Conservation (phyloP, 2,113 vertebrate genomes). For the Oreochromis spilurus region DNA sequence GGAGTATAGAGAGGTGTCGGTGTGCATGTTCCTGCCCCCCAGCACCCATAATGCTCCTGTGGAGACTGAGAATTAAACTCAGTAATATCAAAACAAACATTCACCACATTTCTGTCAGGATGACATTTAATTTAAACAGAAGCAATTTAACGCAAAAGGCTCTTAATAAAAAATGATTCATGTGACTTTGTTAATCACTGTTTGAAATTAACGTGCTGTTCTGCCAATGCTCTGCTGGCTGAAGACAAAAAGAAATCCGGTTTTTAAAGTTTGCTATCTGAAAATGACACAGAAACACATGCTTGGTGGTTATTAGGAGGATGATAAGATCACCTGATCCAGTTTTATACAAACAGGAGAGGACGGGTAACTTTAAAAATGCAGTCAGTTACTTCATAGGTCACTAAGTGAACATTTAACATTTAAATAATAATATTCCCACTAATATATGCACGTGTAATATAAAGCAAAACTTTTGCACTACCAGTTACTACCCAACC, state of each 20-base stretch:
- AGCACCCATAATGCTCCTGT: not conserved
- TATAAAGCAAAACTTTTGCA: not conserved
- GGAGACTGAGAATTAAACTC: not conserved
- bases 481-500: not conserved
- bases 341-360: not conserved
- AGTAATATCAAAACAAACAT: not conserved
- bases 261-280: not conserved
- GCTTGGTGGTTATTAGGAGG: not conserved
- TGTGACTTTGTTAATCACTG: not conserved
- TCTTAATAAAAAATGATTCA: not conserved
- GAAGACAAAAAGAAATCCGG: not conserved
- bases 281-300: not conserved
- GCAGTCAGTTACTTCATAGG: not conserved
- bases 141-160: not conserved
- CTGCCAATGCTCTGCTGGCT: not conserved
- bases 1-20: not conserved
- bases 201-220: not conserved
- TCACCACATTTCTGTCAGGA: not conserved
- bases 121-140: not conserved
- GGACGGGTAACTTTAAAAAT: conserved; percentile 2
- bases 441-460: not conserved
- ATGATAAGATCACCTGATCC: not conserved
- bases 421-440: not conserved
- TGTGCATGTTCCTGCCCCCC: not conserved
- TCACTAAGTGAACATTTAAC: not conserved